A percentile compares a stretch with the other conserved stretches of the same genome.
Evolutionary conservation across 2,888 invertebrate genomes (phyloP).

Genomic region (Taphrorychus bicolor): DNA sequence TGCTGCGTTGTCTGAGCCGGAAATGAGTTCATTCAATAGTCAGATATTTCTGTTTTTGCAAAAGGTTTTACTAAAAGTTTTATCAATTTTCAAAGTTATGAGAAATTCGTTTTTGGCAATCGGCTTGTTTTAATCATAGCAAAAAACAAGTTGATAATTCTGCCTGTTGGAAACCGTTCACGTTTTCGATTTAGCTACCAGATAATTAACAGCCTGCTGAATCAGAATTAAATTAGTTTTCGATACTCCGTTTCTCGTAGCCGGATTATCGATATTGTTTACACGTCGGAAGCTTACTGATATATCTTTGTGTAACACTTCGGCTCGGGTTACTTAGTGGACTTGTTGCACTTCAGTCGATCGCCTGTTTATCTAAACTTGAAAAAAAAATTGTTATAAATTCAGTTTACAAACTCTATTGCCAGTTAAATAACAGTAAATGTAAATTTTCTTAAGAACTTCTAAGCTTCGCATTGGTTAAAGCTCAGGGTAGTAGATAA

Average conservation of each 20-base stretch:
- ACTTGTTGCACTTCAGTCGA: not conserved
- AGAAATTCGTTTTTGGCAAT: not conserved
- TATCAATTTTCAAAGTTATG: not conserved
- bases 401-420: no score
- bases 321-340: not conserved
- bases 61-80: not conserved
- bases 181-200: not conserved
- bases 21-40: not conserved
- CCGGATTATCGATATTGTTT: conserved; percentile 7
- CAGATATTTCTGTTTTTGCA: not conserved
- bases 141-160: not conserved
- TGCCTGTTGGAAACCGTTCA: not conserved
- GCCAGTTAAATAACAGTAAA: no score
- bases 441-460: no score
- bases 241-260: not conserved
- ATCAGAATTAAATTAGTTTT: conserved; percentile 7
- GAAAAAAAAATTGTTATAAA: no score
- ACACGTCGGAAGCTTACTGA: conserved; percentile 7
- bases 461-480: no score
- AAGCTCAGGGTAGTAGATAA: no score
- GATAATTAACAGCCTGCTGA: conserved; percentile 2
- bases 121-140: not conserved
- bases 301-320: not conserved
- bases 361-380: no score
- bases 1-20: conserved; percentile 17